Base-by-base conservation (phyloP, 2,888 invertebrate genomes). In the Sisyra terminalis region DNA sequence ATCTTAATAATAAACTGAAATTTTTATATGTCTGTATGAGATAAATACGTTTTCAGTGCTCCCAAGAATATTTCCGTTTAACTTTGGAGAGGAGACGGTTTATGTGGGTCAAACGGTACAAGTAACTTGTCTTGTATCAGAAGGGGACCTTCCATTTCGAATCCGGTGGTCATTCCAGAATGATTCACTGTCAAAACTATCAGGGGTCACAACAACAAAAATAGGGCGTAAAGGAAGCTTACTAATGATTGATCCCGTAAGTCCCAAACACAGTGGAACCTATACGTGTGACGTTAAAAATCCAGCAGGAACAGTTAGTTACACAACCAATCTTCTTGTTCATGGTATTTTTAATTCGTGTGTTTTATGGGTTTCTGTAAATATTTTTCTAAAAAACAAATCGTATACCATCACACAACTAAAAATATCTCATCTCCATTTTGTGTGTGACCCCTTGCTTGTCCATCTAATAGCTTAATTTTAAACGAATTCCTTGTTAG, bases 41-140 rank as follows among this genome's bases (percentile, higher is more conserved):
- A 16, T 38, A 14, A 24, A 24, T 24, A 7, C 5, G 16, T 34
- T 41, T 41, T 13, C 76, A 86, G 85, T 85, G 65, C 60, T 76
- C 56, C 85, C 85, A 59, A 78, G 75, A 63, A 82, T 86, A 64
- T 77, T 72, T 63, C 83, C 84, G 55, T 85, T 85, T 66, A 73
- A 74, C 60, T 84, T 85, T 63, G 83, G 24, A 24, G 24, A 24
- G 7, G 24, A 82, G 49, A 70, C 75, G 60, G 72, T 73, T 50
- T 74, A 83, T 53, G 77, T 75, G 62, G 85, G 83, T 50, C 82
- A 84, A 61, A 78, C 83, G 48, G 81, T 78, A 52, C 84, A 85
- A 63, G 71, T 79, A 51, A 75, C 71, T 58, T 70, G 78, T 65
- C 67, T 73, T 67, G 68, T 75, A 46, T 66, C 67, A 32, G 66